phyloP scores from a whole-genome alignment of 2,888 invertebrate genomes.

The Harpagoxenus sublaevis region DNA sequence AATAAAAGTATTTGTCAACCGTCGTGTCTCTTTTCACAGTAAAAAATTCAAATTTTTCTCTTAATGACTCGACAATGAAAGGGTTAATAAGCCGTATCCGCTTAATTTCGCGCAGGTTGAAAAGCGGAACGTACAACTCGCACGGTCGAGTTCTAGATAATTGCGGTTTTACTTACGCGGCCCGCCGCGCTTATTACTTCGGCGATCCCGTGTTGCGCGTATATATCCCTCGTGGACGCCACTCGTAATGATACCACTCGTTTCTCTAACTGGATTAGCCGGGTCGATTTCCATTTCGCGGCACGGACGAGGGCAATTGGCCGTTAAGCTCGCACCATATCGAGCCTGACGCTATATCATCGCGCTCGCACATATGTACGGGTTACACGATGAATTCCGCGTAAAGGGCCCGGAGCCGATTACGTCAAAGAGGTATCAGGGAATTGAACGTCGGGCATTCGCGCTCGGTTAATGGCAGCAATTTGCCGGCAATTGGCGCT shows the following conservation, averaged over 20 bases:
- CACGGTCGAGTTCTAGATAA: constrained; percentile 47
- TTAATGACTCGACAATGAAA: constrained; percentile 17
- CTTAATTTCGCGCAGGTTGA: constrained; percentile 24
- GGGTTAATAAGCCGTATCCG: constrained; percentile 12
- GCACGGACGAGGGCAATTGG: constrained; percentile 58
- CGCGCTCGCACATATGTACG: neutral
- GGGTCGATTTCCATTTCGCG: constrained; percentile 64
- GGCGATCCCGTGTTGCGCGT: constrained; percentile 11
- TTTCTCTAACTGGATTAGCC: constrained; percentile 62
- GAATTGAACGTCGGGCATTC: constrained; percentile 77
- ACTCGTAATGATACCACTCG: constrained; percentile 49
- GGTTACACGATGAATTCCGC: constrained; percentile 47
- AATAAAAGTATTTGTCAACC: neutral
- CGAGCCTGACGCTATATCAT: constrained; percentile 48
- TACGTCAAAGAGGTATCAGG: constrained; percentile 73
- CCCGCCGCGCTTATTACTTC: constrained; percentile 40
- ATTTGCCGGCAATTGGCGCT: constrained; percentile 61
- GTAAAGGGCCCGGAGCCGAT: constrained; percentile 59
- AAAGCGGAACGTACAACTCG: constrained; percentile 20
- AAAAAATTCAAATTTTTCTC: neutral
- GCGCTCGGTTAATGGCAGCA: constrained; percentile 72
- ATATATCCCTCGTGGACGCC: constrained; percentile 39
- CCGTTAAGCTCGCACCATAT: constrained; percentile 55
- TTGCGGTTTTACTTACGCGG: constrained; percentile 57
- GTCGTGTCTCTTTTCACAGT: neutral